Evolutionary conservation across 2,797 vertebrate genomes (phyloP).

Genomic region (Harpagifer antarcticus): DNA sequence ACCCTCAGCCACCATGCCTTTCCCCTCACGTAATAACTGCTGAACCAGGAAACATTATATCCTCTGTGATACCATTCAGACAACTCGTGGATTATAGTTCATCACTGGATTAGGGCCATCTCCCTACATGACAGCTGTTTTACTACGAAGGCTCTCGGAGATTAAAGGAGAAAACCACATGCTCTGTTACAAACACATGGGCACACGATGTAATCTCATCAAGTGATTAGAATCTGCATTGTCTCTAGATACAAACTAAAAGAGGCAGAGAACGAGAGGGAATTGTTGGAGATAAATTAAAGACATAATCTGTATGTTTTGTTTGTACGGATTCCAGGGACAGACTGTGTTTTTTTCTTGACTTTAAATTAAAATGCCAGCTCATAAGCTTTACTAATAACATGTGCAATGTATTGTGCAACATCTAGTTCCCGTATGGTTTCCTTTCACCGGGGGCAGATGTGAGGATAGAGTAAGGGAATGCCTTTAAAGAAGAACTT

Average conservation of each 20-base stretch:
- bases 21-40: constrained; percentile 30
- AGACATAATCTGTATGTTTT: constrained; percentile 13
- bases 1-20: not conserved
- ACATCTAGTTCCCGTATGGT: not conserved
- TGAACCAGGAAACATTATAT: constrained; percentile 52
- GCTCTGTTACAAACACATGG: constrained; percentile 76
- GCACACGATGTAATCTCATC: constrained; percentile 80
- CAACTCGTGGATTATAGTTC: constrained; percentile 69
- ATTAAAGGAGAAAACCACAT: constrained; percentile 66
- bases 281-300: constrained; percentile 27
- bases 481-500: not conserved
- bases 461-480: not conserved
- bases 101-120: constrained; percentile 75
- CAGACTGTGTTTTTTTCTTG: constrained; percentile 36
- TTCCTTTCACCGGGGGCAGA: constrained; percentile 4
- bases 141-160: constrained; percentile 66
- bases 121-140: constrained; percentile 73
- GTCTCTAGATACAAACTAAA: constrained; percentile 41
- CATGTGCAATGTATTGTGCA: constrained; percentile 8
- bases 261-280: constrained; percentile 11
- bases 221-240: constrained; percentile 76
- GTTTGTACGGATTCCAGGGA: constrained; percentile 26
- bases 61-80: constrained; percentile 60
- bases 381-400: not conserved
- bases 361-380: constrained; percentile 49